Evolutionary conservation across 2,113 vertebrate genomes (phyloP).

Genomic region (Oophaga pumilio): DNA sequence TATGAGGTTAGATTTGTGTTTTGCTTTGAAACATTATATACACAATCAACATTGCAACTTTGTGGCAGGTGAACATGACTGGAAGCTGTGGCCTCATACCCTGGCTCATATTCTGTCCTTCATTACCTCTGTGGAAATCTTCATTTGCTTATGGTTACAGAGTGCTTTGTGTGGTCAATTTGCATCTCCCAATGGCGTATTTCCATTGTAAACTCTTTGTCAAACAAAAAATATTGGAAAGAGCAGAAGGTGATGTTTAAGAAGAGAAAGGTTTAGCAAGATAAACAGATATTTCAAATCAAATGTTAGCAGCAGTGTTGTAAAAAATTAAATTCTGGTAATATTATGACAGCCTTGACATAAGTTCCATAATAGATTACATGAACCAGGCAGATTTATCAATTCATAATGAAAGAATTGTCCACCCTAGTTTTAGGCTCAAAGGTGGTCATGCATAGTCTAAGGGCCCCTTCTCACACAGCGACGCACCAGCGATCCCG

Average conservation of each 20-base stretch:
- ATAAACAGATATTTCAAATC: conserved; percentile 15
- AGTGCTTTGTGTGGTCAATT: conserved; percentile 65
- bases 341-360: neutral
- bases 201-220: conserved; percentile 62
- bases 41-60: conserved; percentile 65
- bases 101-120: conserved; percentile 73
- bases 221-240: conserved; percentile 36
- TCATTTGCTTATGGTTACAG: conserved; percentile 71
- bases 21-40: conserved; percentile 64
- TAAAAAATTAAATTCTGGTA: neutral
- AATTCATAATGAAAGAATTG: no score
- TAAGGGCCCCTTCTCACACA: no score
- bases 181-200: conserved; percentile 67
- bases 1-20: conserved; percentile 60
- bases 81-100: conserved; percentile 66
- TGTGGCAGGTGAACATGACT: conserved; percentile 67
- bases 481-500: no score
- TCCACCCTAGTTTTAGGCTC: no score
- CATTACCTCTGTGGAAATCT: conserved; percentile 73
- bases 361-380: neutral
- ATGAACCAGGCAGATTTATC: neutral
- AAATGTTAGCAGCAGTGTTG: neutral
- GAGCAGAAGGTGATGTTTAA: neutral
- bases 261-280: neutral
- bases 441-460: no score